Base-by-base conservation (phyloP, 2,888 invertebrate genomes). In the Oligia fasciuncula region DNA sequence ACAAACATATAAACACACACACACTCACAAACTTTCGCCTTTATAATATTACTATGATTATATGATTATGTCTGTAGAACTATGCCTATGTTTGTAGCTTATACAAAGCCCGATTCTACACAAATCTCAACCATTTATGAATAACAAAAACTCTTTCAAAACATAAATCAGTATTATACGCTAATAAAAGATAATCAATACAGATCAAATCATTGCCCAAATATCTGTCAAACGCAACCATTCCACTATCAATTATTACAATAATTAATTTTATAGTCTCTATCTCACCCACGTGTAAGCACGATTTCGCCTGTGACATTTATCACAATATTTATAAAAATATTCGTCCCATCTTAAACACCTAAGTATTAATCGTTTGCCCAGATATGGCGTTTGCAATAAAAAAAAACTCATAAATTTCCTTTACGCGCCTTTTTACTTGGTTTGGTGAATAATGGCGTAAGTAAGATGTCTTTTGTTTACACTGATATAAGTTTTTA, bases 261-360 rank as follows among this genome's bases (percentile, higher is more conserved):
- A 83, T 84, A 86, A 87, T 91, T 87, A 91, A 90, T 91, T 87
- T 84, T 81, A 67, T 80, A 74, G 83, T 76, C 84, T 81, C 79
- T 74, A 81, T 35, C 17, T 54, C 67, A 84, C 92, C 92, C 90
- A 93, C 92, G 82, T 73, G n/a, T 74, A 60, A 66, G 80, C 92
- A 92, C 91, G 92, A 92, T 87, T 91, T 91, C 87, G 85, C 83
- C 87, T 79, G 84, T 83, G 79, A 88, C 82, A 87, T 90, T 91
- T 91, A 91, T 91, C 92, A 92, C 89, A 91, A 90, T 88, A 88
- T 85, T 85, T 71, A 46, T 68, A 86, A 87, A 88, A 88, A 89
- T 89, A 90, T 89, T 87, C 80, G 80, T 84, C 76, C 81, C 65
- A n/a, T 78, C 71, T 72, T 71, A 77, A 79, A 81, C 74, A 68